phyloP scores from a whole-genome alignment of 1,140 invertebrate species.

The Heliconius eleuchia region DNA sequence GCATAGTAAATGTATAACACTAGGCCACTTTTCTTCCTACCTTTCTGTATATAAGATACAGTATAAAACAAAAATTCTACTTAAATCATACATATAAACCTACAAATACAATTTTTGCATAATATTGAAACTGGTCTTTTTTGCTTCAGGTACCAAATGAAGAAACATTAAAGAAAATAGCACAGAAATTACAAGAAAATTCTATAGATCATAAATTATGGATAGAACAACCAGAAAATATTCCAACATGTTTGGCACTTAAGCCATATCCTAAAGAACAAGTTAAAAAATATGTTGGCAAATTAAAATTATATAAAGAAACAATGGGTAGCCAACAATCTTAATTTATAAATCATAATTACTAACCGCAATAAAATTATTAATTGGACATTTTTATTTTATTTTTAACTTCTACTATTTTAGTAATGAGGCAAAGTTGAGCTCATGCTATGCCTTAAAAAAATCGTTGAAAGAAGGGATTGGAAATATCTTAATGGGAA shows the following conservation, averaged over 20 bases:
- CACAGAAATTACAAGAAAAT: constrained; percentile 86
- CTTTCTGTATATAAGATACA: too few species aligned
- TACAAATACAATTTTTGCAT: neutral
- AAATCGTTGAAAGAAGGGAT: too few species aligned
- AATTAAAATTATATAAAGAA: constrained; percentile 88
- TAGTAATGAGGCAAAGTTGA: too few species aligned
- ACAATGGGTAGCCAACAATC: neutral
- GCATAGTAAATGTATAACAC: neutral
- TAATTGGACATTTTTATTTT: too few species aligned
- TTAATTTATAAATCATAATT: neutral
- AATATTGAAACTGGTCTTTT: neutral
- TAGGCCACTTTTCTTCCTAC: too few species aligned
- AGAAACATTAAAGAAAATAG: constrained; percentile 85
- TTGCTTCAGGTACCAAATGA: constrained; percentile 88
- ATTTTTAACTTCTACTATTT: too few species aligned
- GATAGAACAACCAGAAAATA: constrained; percentile 99
- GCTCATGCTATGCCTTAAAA: too few species aligned
- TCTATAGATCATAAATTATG: constrained; percentile 95
- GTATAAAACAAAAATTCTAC: neutral
- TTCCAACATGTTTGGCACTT: constrained; percentile 95
- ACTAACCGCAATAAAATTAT: too few species aligned
- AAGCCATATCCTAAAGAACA: constrained; percentile 95
- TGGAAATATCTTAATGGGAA: too few species aligned
- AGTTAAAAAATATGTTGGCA: constrained; percentile 92
- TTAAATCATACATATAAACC: neutral